Conservation (phyloP, 1,140 invertebrate species). For the Drosophila orena region DNA sequence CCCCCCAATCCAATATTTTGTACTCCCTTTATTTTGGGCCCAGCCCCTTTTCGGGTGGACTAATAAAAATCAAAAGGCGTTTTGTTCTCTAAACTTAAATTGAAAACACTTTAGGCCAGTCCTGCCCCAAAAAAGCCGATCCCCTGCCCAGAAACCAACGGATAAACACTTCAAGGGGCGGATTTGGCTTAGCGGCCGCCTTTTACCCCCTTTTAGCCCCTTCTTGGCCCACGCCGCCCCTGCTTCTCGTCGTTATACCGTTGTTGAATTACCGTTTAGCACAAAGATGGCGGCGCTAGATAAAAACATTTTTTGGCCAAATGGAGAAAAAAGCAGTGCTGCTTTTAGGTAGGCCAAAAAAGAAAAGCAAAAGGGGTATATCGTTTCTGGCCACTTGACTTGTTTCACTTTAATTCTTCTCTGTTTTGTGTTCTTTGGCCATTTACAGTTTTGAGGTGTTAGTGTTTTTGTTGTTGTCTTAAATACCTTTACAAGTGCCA, state of each 20-base stretch:
- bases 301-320: conserved; percentile 59
- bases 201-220: neutral
- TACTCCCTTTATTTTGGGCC: neutral
- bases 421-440: conserved; percentile 40
- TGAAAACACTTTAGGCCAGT: conserved; percentile 73
- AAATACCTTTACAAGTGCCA: conserved; percentile 61
- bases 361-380: conserved; percentile 14
- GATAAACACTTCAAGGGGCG: conserved; percentile 81
- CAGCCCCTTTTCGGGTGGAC: conserved; percentile 14
- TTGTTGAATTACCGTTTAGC: conserved; percentile 64
- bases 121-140: conserved; percentile 27
- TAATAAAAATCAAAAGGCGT: conserved; percentile 84
- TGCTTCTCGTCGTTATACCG: conserved; percentile 8
- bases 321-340: conserved; percentile 18
- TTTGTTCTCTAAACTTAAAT: conserved; percentile 83
- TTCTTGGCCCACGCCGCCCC: conserved; percentile 7
- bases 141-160: conserved; percentile 43
- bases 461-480: conserved; percentile 59
- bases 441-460: conserved; percentile 79
- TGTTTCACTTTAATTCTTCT: conserved; percentile 15
- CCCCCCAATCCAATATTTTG: neutral
- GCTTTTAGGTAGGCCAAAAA: conserved; percentile 4
- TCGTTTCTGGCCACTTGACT: conserved; percentile 48
- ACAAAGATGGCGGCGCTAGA: conserved; percentile 78
- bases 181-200: conserved; percentile 70